phyloP scores from a whole-genome alignment of 35 echinoderm and acorn worm genomes.

The Diadema setosum region DNA sequence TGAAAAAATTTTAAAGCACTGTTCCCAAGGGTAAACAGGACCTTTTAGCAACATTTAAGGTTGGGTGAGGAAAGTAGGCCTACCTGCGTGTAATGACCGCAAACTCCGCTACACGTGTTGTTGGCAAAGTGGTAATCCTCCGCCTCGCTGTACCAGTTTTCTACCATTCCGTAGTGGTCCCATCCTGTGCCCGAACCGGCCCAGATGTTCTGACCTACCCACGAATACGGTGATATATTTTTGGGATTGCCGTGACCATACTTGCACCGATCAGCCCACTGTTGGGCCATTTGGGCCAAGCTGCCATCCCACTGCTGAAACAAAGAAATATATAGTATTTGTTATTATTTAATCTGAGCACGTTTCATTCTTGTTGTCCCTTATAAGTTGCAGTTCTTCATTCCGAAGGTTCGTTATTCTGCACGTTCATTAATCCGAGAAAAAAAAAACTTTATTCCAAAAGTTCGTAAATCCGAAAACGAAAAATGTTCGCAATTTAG shows the following conservation, averaged over 20 bases:
- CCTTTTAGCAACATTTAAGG: not conserved
- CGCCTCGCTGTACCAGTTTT: conserved; percentile 62
- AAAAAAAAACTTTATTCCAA: no score
- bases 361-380: no score
- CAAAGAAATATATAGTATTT: not conserved
- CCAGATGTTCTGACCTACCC: conserved; percentile 90
- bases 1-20: not conserved
- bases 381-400: no score
- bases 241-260: conserved; percentile 67
- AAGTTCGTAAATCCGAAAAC: no score
- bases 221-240: conserved; percentile 56
- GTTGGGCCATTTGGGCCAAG: conserved; percentile 75
- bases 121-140: conserved; percentile 40
- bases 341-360: not conserved
- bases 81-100: conserved; percentile 96
- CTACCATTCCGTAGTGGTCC: conserved; percentile 62
- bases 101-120: conserved; percentile 46
- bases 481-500: no score
- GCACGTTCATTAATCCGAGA: no score
- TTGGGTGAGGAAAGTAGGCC: not conserved
- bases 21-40: not conserved
- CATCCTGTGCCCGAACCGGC: conserved; percentile 69
- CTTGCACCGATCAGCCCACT: conserved; percentile 62
- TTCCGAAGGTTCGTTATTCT: no score
- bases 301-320: conserved; percentile 64